A percentile compares a stretch with the other conserved stretches of the same genome.
phyloP scores from a whole-genome alignment of 2,113 vertebrate genomes.

The Lasiurus cinereus region DNA sequence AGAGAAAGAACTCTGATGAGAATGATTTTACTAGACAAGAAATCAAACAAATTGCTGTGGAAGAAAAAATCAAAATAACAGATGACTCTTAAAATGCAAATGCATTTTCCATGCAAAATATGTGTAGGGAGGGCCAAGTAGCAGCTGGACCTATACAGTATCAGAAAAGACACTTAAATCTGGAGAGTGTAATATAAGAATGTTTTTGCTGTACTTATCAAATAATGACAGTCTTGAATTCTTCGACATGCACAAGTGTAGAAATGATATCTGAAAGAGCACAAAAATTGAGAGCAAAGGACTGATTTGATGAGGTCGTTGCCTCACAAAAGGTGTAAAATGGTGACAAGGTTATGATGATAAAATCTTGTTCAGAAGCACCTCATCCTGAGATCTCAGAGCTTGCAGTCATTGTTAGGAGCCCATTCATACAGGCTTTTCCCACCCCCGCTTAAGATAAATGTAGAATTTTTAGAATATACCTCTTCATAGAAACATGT shows the following conservation, averaged over 20 bases:
- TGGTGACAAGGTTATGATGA: neutral
- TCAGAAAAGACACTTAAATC: conserved; percentile 62
- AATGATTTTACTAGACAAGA: conserved; percentile 64
- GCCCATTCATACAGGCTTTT: neutral
- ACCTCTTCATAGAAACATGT: neutral
- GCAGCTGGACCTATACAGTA: conserved; percentile 13
- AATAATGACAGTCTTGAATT: conserved; percentile 54
- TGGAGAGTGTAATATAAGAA: conserved; percentile 35
- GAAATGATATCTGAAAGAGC: neutral
- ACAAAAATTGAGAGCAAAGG: neutral
- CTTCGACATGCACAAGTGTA: neutral
- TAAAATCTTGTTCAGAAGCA: neutral
- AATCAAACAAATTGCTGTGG: conserved; percentile 76
- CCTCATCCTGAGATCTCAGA: neutral
- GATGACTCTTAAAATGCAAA: conserved; percentile 75
- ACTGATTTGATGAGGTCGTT: neutral
- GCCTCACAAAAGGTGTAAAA: neutral
- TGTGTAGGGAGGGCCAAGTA: neutral
- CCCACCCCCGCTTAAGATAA: neutral
- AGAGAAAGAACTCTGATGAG: conserved; percentile 67
- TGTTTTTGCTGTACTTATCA: conserved; percentile 15
- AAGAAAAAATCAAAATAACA: conserved; percentile 78
- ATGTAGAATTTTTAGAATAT: conserved; percentile 20
- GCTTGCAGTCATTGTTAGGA: neutral
- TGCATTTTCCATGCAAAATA: conserved; percentile 67